Evolutionary conservation across 2,888 invertebrate species (phyloP).

Genomic region (Cerceris rybyensis): DNA sequence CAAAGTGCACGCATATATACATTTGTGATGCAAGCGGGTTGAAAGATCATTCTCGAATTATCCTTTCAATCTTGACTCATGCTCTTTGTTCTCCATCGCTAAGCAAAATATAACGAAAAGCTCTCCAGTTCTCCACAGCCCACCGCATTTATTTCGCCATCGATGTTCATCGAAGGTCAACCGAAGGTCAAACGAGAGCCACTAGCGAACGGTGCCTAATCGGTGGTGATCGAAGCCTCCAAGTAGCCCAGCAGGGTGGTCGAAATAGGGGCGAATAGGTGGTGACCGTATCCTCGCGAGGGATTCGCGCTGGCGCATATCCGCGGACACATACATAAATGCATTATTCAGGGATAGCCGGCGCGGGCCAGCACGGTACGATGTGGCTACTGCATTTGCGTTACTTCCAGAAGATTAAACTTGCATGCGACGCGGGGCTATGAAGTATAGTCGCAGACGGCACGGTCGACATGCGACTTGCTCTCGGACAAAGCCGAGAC

Average conservation of each 20-base stretch:
- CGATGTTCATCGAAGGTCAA: slow-evolving; percentile 3
- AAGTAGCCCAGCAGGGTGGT: slow-evolving; percentile 15
- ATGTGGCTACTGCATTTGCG: slow-evolving; percentile 73
- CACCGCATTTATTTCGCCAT: neutral
- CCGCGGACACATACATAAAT: slow-evolving; percentile 73
- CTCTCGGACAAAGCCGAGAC: slow-evolving; percentile 73
- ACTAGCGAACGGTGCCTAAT: neutral
- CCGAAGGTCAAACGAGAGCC: neutral
- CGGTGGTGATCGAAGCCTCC: slow-evolving; percentile 15
- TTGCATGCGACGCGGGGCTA: slow-evolving; percentile 77
- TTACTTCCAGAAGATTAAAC: slow-evolving; percentile 81
- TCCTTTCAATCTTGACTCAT: no score
- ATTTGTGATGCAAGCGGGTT: no score
- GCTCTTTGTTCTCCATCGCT: no score
- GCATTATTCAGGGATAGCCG: slow-evolving; percentile 71
- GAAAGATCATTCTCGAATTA: no score
- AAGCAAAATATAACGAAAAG: no score
- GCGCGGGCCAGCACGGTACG: slow-evolving; percentile 26
- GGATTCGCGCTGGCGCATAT: slow-evolving; percentile 62
- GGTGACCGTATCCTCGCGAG: slow-evolving; percentile 64
- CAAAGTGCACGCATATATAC: no score
- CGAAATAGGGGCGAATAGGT: slow-evolving; percentile 63
- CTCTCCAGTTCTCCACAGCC: no score
- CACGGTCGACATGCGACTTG: slow-evolving; percentile 76
- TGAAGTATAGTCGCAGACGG: slow-evolving; percentile 75